Conservation (phyloP, 2,797 vertebrate genomes). For the Myripristis murdjan region DNA sequence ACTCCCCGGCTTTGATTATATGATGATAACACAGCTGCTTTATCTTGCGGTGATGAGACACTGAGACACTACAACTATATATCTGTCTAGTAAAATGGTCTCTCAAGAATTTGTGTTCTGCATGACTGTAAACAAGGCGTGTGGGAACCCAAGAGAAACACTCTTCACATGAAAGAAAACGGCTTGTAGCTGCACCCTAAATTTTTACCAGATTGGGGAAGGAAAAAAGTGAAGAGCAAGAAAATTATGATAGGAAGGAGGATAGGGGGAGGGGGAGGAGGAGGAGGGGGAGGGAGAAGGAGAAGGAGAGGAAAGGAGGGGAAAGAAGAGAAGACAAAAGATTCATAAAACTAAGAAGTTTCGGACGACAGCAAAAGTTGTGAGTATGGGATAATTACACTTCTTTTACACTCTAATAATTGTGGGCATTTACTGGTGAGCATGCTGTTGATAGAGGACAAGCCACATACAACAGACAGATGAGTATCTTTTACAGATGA, state of each 20-base stretch:
- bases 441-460: conserved; percentile 27
- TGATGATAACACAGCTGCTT: background rate
- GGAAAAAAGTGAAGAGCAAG: conserved; percentile 45
- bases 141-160: background rate
- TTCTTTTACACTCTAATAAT: background rate
- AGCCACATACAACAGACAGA: conserved; percentile 28
- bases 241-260: conserved; percentile 59
- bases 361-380: conserved; percentile 81
- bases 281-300: conserved; percentile 49
- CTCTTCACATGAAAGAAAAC: conserved; percentile 1
- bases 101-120: background rate
- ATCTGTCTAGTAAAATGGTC: background rate
- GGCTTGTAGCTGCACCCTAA: background rate
- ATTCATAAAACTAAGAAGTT: conserved; percentile 79
- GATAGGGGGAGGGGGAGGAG: conserved; percentile 45
- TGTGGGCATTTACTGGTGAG: conserved; percentile 21
- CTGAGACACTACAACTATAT: background rate
- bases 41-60: conserved; percentile 16
- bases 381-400: conserved; percentile 70
- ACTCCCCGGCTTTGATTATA: background rate
- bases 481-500: conserved; percentile 22
- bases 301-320: conserved; percentile 68
- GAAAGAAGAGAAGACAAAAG: conserved; percentile 80
- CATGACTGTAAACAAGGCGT: background rate
- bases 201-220: conserved; percentile 22